Evolutionary conservation across 2,113 vertebrate species (phyloP).

Genomic region (Meriones unguiculatus): DNA sequence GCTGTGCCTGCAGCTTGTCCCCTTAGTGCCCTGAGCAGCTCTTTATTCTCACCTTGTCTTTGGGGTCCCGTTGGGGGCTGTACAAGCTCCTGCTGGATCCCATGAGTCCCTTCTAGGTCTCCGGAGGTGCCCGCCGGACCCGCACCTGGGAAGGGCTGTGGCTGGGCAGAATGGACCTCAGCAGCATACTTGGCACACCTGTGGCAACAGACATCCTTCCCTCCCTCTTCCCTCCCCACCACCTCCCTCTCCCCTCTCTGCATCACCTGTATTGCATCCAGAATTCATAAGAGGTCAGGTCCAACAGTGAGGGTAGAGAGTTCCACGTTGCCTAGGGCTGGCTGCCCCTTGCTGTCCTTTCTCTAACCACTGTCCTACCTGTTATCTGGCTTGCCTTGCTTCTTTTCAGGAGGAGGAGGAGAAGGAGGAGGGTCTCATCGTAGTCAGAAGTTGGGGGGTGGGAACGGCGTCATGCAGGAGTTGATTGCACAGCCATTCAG

Average conservation of each 20-base stretch:
- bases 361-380: background rate
- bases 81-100: background rate
- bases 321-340: background rate
- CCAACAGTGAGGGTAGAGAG: background rate
- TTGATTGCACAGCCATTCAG: constrained; percentile 58
- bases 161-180: too few species aligned
- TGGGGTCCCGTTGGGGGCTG: too few species aligned
- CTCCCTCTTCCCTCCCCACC: too few species aligned
- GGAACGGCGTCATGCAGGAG: constrained; percentile 71
- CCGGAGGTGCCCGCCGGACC: background rate
- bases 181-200: background rate
- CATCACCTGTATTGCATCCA: background rate
- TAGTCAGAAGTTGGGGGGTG: constrained; percentile 73
- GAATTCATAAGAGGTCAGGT: background rate
- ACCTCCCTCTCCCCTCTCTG: fast-evolving
- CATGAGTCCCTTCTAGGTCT: background rate
- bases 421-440: constrained; percentile 67
- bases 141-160: fast-evolving
- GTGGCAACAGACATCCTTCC: background rate
- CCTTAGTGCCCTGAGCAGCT: fast-evolving
- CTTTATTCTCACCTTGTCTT: fast-evolving
- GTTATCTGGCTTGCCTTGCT: background rate
- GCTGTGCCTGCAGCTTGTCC: fast-evolving
- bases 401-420: constrained; percentile 34
- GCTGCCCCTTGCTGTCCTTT: background rate